Evolutionary conservation across 2,797 vertebrate species (phyloP), one percentile per base, ranked within the genome.

Genomic region (Lithobates sylvaticus): DNA sequence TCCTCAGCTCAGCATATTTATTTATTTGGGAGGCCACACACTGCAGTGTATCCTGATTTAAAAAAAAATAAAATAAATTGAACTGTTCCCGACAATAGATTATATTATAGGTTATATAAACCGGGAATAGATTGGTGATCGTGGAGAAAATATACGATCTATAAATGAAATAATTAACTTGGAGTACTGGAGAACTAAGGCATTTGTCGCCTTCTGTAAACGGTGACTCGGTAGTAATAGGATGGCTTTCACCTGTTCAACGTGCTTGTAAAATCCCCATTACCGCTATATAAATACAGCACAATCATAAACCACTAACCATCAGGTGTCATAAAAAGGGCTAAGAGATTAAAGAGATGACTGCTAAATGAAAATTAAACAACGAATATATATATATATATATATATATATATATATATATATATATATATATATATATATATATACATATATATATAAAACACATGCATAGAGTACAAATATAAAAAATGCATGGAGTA

Each of bases 211-310:
- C 2, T 10, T 39, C 54, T 73, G 68, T 58, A 78, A 42, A 65
- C 44, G 26, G 29, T 70, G 34, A 29, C 36, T 34, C n/a, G 27
- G 32, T 39, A 32, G 13, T 29, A 47, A 47, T 78, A 50, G 84
- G 68, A 44, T 58, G 69, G n/a, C 50, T 44, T 47, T 71, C 73
- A 71, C 50, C 47, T 77, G 64, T 77, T 78, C 73, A 76, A 78
- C 34, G 36, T 78, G 74, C 85, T 87, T 54, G 61, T 87, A 87
- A 87, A 87, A 74, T 58, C 42, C 68, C 50, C 65, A 87, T 87
- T 82, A 78, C 68, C 50, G 68, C 68, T 54, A 39, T 78, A 76
- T 72, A 83, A 86, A 78, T 42, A 72, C 36, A 34, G 34, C 23
- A 15, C 44, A 23, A 26, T 29, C 61, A 82, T 61, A 73, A 61